A percentile compares a stretch with the other conserved stretches of the same genome.
Evolutionary conservation across 2,888 invertebrate genomes (phyloP).

Genomic region (Ectemnius cavifrons): DNA sequence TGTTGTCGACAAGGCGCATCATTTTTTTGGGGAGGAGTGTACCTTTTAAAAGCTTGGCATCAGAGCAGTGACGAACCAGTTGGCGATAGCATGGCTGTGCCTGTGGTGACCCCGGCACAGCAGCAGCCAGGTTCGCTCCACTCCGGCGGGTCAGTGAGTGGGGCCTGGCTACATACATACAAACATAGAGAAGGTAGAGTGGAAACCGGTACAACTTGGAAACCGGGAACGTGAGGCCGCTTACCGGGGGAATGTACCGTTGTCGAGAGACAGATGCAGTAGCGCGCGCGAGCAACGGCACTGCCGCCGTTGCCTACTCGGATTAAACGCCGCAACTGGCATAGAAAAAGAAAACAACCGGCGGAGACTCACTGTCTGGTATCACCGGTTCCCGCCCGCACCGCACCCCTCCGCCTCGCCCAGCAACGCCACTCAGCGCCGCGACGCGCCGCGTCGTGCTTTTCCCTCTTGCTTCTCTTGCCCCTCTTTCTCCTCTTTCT

Average conservation of each 20-base stretch:
- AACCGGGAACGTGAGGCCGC: slow-evolving; percentile 36
- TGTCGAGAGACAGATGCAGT: slow-evolving; percentile 52
- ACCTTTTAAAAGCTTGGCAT: too few relatives aligned
- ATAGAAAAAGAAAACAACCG: slow-evolving; percentile 48
- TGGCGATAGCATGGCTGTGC: too few relatives aligned
- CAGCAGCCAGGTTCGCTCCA: slow-evolving; percentile 7
- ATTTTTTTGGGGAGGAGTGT: too few relatives aligned
- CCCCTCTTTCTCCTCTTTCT: slow-evolving; percentile 8
- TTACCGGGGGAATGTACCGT: slow-evolving; percentile 61
- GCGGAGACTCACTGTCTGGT: slow-evolving; percentile 33
- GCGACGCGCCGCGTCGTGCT: slow-evolving; percentile 3
- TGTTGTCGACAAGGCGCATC: too few relatives aligned
- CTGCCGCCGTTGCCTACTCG: slow-evolving; percentile 1
- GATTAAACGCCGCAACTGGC: slow-evolving; percentile 49
- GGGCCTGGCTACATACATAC: too few relatives aligned
- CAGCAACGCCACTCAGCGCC: not conserved
- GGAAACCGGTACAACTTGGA: slow-evolving; percentile 46
- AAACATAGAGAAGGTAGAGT: slow-evolving; percentile 1
- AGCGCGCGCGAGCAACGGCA: slow-evolving; percentile 21
- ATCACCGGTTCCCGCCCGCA: slow-evolving; percentile 14
- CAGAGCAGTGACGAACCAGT: too few relatives aligned
- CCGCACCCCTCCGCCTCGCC: slow-evolving; percentile 1
- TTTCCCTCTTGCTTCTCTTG: slow-evolving; percentile 6
- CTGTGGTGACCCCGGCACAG: not conserved
- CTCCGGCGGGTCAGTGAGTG: too few relatives aligned